Evolutionary conservation across 2,888 invertebrate species (phyloP), one percentile per base, ranked within the genome.

Genomic region (Phyllotreta cruciferae): DNA sequence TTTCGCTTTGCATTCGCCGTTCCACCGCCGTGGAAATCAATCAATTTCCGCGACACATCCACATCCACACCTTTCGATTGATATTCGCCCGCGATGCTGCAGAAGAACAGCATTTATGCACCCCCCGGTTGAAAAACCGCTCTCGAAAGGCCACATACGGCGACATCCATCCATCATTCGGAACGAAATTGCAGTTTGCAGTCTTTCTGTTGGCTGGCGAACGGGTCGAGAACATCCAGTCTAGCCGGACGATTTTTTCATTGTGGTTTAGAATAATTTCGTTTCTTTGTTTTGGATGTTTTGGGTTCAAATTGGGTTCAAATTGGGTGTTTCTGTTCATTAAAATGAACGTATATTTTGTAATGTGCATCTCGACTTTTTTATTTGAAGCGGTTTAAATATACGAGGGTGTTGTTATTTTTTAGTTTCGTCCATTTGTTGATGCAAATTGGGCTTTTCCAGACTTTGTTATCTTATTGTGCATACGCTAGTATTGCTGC

Each of bases 391-490:
- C n/a, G n/a, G n/a, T n/a, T n/a, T n/a, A n/a, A n/a, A n/a, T n/a
- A n/a, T n/a, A n/a, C n/a, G n/a, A n/a, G n/a, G n/a, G n/a, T n/a
- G n/a, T n/a, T n/a, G n/a, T n/a, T n/a, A n/a, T n/a, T n/a, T n/a
- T n/a, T n/a, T n/a, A n/a, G n/a, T n/a, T n/a, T n/a, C n/a, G n/a
- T n/a, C n/a, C n/a, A n/a, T n/a, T n/a, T n/a, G n/a, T n/a, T n/a
- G n/a, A n/a, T n/a, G n/a, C n/a, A n/a, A n/a, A n/a, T n/a, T n/a
- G n/a, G n/a, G n/a, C n/a, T n/a, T n/a, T n/a, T n/a, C n/a, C n/a
- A n/a, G n/a, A n/a, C n/a, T 68, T 66, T 64, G 72, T 71, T 71
- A 66, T 68, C 68, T 68, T 65, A 56, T 68, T 68, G 68, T 64
- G 66, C 66, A 63, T 64, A 63, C 64, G 45, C 66, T 60, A 66